Conservation (phyloP, 2,888 invertebrate species). For the Malacosoma neustria region DNA sequence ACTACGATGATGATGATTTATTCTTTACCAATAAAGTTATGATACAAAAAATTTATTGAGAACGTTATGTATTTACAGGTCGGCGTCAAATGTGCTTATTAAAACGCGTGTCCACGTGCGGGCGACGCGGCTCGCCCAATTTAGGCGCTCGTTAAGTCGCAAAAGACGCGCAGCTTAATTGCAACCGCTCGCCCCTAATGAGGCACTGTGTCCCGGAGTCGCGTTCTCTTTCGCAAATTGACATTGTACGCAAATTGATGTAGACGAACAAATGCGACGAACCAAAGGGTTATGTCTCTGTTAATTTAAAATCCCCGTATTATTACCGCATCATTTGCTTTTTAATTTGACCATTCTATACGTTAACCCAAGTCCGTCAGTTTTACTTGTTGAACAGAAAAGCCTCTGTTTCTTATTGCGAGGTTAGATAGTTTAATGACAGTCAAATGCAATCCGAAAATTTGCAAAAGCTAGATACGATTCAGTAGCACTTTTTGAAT, state of each 20-base stretch:
- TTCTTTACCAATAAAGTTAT: too few relatives aligned
- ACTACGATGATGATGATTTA: too few relatives aligned
- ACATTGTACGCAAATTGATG: conserved; percentile 67
- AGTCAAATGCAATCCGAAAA: too few relatives aligned
- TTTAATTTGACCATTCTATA: too few relatives aligned
- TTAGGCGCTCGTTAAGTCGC: conserved; percentile 67
- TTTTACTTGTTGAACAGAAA: too few relatives aligned
- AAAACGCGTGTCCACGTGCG: conserved; percentile 44
- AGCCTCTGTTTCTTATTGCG: too few relatives aligned
- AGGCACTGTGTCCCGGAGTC: conserved; percentile 54
- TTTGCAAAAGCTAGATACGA: too few relatives aligned
- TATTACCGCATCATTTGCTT: background rate
- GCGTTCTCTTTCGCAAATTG: conserved; percentile 57
- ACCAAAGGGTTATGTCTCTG: conserved; percentile 27
- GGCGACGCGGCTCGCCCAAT: conserved; percentile 48
- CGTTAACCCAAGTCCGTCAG: too few relatives aligned
- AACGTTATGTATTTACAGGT: too few relatives aligned
- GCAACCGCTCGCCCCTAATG: conserved; percentile 68
- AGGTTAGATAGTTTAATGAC: too few relatives aligned
- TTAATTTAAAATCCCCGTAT: conserved; percentile 15
- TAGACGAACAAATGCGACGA: conserved; percentile 38
- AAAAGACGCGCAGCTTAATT: conserved; percentile 71
- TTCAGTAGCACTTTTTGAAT: too few relatives aligned
- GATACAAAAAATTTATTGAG: too few relatives aligned
- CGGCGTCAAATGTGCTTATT: conserved; percentile 12